Conservation (phyloP, 1,140 invertebrate species). For the Hylaeus volcanicus region DNA sequence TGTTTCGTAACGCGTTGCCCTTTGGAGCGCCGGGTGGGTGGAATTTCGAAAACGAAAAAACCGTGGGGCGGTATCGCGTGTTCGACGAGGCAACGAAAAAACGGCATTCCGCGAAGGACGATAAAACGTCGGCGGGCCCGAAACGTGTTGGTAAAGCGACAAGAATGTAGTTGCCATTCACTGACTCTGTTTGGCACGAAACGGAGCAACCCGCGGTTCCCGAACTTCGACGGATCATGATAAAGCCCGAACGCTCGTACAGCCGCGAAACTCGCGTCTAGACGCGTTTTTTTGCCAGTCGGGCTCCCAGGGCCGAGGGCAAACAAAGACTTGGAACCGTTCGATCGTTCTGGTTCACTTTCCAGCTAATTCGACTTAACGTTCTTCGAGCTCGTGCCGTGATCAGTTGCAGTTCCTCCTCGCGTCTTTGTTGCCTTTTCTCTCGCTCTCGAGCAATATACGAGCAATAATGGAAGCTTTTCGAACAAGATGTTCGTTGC, state of each 20-base stretch:
- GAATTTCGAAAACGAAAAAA: conserved; percentile 33
- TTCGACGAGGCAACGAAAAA: conserved; percentile 17
- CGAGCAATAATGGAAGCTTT: not conserved
- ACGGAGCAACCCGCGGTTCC: conserved; percentile 33
- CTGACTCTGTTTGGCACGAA: conserved; percentile 44
- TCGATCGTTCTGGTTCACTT: conserved; percentile 56
- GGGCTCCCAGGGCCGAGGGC: conserved; percentile 42
- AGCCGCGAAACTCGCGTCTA: conserved; percentile 59
- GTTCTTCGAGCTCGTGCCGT: conserved; percentile 24
- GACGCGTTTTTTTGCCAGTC: conserved; percentile 60
- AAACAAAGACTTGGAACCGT: conserved; percentile 58
- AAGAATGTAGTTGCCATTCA: conserved; percentile 49
- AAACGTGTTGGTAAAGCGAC: conserved; percentile 43
- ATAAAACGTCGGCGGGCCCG: conserved; percentile 43
- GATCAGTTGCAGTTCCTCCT: not conserved
- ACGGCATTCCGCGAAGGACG: conserved; percentile 29
- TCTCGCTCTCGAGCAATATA: not conserved
- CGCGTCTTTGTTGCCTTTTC: not conserved
- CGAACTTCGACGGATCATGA: conserved; percentile 43
- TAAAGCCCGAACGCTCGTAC: conserved; percentile 51
- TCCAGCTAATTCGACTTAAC: conserved; percentile 53
- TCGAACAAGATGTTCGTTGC: not conserved
- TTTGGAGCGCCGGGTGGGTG: not conserved
- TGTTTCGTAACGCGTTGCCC: conserved; percentile 11
- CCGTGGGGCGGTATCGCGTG: conserved; percentile 19